Percentiles rank a stretch among this genome's conserved stretches.
phyloP scores from a whole-genome alignment of 2,888 invertebrate genomes.

The Chelonus formosanus region DNA sequence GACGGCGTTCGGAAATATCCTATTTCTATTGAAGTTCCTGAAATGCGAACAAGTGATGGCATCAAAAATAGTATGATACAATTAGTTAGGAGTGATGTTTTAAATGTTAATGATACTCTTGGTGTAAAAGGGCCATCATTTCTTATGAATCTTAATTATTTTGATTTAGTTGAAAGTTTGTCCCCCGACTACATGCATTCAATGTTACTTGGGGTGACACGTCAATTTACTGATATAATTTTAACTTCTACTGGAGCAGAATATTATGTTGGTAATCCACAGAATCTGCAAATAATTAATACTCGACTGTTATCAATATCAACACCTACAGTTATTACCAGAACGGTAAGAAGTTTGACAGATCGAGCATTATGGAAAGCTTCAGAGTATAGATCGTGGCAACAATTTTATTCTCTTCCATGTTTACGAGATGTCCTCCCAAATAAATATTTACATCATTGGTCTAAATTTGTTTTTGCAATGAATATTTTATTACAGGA shows the following conservation, averaged over 20 bases:
- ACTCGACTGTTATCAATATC: constrained; percentile 2
- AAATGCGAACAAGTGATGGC: constrained; percentile 24
- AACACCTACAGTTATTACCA: constrained; percentile 26
- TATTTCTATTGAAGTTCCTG: constrained; percentile 4
- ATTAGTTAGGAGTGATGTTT: background rate
- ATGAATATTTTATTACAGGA: constrained; percentile 24
- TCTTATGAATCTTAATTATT: constrained; percentile 35
- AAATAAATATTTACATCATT: constrained; percentile 23
- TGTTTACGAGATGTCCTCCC: constrained; percentile 32
- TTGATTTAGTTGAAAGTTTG: constrained; percentile 31
- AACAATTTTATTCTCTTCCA: constrained; percentile 9
- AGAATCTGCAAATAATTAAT: constrained; percentile 30
- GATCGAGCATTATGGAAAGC: constrained; percentile 28
- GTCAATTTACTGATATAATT: constrained; percentile 23
- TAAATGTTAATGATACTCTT: background rate
- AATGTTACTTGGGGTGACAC: constrained; percentile 24
- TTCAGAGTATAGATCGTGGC: constrained; percentile 21
- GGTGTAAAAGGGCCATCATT: constrained; percentile 34
- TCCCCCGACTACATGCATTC: constrained; percentile 30
- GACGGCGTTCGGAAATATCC: constrained; percentile 29
- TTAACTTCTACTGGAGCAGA: constrained; percentile 16
- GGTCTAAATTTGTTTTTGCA: constrained; percentile 15
- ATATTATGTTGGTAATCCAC: constrained; percentile 33
- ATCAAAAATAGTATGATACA: constrained; percentile 6
- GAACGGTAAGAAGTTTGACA: constrained; percentile 13